Evolutionary conservation across 2,888 invertebrate genomes (phyloP).

Genomic region (Scrobipalpa costella): DNA sequence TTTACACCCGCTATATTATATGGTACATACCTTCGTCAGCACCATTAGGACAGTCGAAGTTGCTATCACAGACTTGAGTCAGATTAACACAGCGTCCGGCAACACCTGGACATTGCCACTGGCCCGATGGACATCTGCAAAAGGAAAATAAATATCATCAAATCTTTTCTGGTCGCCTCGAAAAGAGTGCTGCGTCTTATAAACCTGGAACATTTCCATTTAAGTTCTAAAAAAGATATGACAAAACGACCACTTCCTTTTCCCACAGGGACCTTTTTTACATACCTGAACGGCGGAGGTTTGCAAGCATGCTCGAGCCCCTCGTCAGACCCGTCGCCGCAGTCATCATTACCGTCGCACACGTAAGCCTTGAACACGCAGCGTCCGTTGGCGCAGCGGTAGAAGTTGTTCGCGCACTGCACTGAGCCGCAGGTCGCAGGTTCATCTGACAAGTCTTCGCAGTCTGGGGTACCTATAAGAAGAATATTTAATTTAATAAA

Average conservation of each 20-base stretch:
- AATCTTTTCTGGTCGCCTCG: not conserved
- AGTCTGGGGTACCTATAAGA: slow-evolving; percentile 86
- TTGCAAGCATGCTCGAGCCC: slow-evolving; percentile 90
- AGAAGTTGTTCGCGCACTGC: slow-evolving; percentile 88
- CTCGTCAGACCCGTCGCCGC: slow-evolving; percentile 95
- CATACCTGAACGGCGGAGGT: slow-evolving; percentile 84
- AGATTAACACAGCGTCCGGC: slow-evolving; percentile 91
- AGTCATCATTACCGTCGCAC: slow-evolving; percentile 96
- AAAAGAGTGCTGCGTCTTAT: no score
- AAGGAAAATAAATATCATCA: not conserved
- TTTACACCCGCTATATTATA: no score
- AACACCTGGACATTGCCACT: slow-evolving; percentile 94
- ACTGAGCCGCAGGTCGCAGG: slow-evolving; percentile 89
- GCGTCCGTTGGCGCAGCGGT: slow-evolving; percentile 91
- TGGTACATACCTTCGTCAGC: slow-evolving; percentile 89
- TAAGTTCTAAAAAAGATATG: no score
- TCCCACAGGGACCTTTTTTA: no score
- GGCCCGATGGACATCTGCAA: slow-evolving; percentile 84
- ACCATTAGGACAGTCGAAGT: slow-evolving; percentile 95
- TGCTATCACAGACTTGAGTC: slow-evolving; percentile 93
- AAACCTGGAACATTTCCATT: no score
- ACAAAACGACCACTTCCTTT: no score
- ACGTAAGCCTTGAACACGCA: slow-evolving; percentile 97
- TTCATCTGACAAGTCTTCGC: slow-evolving; percentile 96
- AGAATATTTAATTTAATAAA: not conserved